These are phyloP conservation scores for Drosophila neotestacea DNA, from an alignment of 2,888 invertebrate genomes.

Conservation along the genomic window DNA sequence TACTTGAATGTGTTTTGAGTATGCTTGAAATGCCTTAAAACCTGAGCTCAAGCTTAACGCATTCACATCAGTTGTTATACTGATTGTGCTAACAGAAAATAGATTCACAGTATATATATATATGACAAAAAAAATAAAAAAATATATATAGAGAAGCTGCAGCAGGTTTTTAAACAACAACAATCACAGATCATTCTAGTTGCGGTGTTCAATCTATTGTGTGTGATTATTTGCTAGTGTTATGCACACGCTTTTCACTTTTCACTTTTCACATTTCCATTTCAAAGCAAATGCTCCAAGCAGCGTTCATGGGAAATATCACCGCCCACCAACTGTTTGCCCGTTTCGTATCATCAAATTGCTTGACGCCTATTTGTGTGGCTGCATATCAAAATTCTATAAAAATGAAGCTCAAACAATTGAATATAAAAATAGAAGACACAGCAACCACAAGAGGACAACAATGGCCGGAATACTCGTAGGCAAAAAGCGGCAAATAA, in stretches of 20 bases:
- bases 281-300: slow-evolving; percentile 65
- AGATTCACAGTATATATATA: slow-evolving; percentile 9
- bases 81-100: slow-evolving; percentile 24
- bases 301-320: slow-evolving; percentile 18
- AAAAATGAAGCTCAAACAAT: slow-evolving; percentile 35
- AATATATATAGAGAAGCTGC: not conserved
- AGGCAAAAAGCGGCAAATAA: slow-evolving; percentile 12
- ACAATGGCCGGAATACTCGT: not conserved
- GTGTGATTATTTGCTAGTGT: not conserved
- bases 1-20: not conserved
- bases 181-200: slow-evolving; percentile 8
- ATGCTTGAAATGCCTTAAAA: not conserved
- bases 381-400: slow-evolving; percentile 27
- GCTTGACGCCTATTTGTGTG: slow-evolving; percentile 15
- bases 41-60: slow-evolving; percentile 4
- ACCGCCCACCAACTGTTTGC: not conserved
- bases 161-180: slow-evolving; percentile 2
- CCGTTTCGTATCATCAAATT: slow-evolving; percentile 4
- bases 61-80: slow-evolving; percentile 23
- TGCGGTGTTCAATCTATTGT: slow-evolving; percentile 9
- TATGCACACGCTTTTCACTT: slow-evolving; percentile 7
- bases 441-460: slow-evolving; percentile 22
- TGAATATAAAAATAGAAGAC: slow-evolving; percentile 25
- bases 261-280: slow-evolving; percentile 58
- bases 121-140: not conserved